Percentiles rank a stretch among this genome's conserved stretches.
Evolutionary conservation across 2,888 invertebrate genomes (phyloP).

Genomic region (Dorcus parallelipipedus): DNA sequence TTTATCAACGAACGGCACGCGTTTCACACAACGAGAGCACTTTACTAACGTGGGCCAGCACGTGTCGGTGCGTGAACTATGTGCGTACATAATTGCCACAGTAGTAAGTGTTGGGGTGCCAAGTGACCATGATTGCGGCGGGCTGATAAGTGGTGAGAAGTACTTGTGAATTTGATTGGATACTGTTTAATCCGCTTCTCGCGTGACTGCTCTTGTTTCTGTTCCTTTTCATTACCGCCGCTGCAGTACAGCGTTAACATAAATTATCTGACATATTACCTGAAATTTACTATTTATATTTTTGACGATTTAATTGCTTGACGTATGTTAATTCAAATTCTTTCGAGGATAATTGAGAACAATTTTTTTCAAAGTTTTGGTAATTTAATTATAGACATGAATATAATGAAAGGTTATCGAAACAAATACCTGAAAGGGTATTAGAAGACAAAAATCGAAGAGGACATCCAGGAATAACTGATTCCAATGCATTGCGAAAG

Average conservation of each 20-base stretch:
- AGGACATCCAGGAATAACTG: too few species aligned
- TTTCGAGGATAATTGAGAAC: too few species aligned
- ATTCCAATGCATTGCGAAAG: too few species aligned
- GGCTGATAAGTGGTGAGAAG: slow-evolving; percentile 23
- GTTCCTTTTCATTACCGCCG: slow-evolving; percentile 17
- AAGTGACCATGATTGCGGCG: neutral
- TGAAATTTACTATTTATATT: slow-evolving; percentile 9
- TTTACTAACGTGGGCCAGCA: slow-evolving; percentile 19
- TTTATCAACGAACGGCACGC: slow-evolving; percentile 14
- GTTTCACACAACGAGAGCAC: slow-evolving; percentile 16
- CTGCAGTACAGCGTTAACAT: slow-evolving; percentile 6
- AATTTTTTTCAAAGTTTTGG: too few species aligned
- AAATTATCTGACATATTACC: slow-evolving; percentile 5
- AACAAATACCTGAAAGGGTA: too few species aligned
- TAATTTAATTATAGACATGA: too few species aligned
- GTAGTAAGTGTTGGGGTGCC: slow-evolving; percentile 3
- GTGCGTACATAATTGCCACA: slow-evolving; percentile 23
- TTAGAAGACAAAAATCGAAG: too few species aligned
- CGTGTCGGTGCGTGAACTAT: slow-evolving; percentile 25
- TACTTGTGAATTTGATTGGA: slow-evolving; percentile 39
- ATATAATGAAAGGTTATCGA: too few species aligned
- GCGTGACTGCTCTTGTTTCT: slow-evolving; percentile 35
- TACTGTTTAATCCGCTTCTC: slow-evolving; percentile 39
- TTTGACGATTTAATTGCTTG: slow-evolving; percentile 8
- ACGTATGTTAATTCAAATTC: neutral